Evolutionary conservation across 2,888 invertebrate species (phyloP).

Genomic region (Drosophila lacicola): DNA sequence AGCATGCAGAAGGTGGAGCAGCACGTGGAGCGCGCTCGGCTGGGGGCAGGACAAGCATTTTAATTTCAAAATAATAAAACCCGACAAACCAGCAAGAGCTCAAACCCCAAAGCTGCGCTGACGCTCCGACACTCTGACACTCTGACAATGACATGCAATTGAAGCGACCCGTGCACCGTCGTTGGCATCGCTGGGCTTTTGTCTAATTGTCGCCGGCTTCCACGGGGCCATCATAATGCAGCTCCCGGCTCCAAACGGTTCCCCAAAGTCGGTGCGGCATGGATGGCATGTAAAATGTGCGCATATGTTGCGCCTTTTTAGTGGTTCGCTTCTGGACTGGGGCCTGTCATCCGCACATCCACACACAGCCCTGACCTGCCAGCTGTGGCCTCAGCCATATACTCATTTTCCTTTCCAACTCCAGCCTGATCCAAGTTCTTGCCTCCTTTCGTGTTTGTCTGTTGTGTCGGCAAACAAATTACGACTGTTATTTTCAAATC

Average conservation of each 20-base stretch:
- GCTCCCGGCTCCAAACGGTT: constrained; percentile 39
- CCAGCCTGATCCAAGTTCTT: neutral
- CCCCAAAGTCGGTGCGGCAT: constrained; percentile 46
- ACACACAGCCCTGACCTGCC: constrained; percentile 25
- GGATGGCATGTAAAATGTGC: constrained; percentile 65
- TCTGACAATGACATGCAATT: constrained; percentile 78
- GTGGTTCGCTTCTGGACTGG: constrained; percentile 7
- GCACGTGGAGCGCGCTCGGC: constrained; percentile 4
- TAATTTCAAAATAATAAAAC: constrained; percentile 77
- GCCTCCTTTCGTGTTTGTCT: constrained; percentile 11
- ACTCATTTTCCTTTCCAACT: neutral
- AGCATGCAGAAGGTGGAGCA: constrained; percentile 7
- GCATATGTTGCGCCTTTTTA: constrained; percentile 68
- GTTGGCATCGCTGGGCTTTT: constrained; percentile 47
- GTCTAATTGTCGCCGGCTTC: constrained; percentile 72
- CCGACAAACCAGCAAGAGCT: constrained; percentile 37
- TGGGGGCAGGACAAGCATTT: constrained; percentile 45
- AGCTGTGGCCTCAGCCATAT: constrained; percentile 39
- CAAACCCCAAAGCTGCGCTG: constrained; percentile 32
- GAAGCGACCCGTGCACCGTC: constrained; percentile 45
- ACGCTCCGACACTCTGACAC: constrained; percentile 21
- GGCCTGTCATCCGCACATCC: constrained; percentile 20
- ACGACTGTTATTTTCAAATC: constrained; percentile 78
- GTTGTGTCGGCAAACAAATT: constrained; percentile 74
- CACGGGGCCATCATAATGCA: constrained; percentile 61